Evolutionary conservation across 1,140 invertebrate genomes (phyloP).

Genomic region (Babylonia areolata): DNA sequence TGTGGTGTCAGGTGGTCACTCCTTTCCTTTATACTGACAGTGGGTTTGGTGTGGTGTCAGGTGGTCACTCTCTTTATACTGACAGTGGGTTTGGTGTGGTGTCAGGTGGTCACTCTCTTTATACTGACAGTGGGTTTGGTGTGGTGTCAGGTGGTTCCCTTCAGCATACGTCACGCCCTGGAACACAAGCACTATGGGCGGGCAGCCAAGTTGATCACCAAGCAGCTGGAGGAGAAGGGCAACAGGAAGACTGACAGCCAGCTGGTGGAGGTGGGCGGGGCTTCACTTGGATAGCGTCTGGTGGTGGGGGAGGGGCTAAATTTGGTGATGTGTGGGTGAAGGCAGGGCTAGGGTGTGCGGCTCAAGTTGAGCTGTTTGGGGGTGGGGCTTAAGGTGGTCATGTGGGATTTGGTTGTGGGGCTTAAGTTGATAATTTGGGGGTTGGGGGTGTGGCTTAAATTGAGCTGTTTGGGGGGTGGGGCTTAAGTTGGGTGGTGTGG

Average conservation of each 20-base stretch:
- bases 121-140: too few relatives aligned
- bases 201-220: slow-evolving; percentile 85
- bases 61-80: background rate
- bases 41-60: too few relatives aligned
- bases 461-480: too few relatives aligned
- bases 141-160: slow-evolving; percentile 81
- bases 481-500: too few relatives aligned
- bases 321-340: background rate
- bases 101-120: too few relatives aligned
- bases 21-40: too few relatives aligned
- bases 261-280: slow-evolving; percentile 79
- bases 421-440: too few relatives aligned
- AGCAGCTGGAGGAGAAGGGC: slow-evolving; percentile 89
- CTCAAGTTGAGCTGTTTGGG: background rate
- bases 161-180: slow-evolving; percentile 88
- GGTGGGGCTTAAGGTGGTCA: background rate
- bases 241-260: slow-evolving; percentile 85
- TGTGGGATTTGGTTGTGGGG: background rate
- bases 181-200: slow-evolving; percentile 87
- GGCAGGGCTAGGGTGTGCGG: background rate
- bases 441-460: too few relatives aligned
- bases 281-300: too few relatives aligned
- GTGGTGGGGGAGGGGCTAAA: slow-evolving; percentile 61
- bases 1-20: too few relatives aligned
- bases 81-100: too few relatives aligned